phyloP scores from a whole-genome alignment of 1,140 invertebrate species.

The Palaemon carinicauda region DNA sequence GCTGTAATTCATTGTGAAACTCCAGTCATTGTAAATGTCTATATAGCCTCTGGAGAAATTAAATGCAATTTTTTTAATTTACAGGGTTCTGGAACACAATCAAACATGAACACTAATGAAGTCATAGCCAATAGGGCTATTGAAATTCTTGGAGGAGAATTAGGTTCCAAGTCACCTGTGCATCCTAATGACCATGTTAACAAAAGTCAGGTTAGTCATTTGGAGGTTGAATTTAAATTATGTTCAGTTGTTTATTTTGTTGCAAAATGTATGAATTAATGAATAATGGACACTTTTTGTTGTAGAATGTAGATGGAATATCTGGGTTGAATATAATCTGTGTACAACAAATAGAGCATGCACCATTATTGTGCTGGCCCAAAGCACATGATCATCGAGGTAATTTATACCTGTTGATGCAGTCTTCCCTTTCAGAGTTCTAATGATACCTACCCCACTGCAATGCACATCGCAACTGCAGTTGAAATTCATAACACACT shows the following conservation, averaged over 20 bases:
- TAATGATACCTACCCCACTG: slow-evolving; percentile 99
- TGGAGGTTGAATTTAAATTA: background rate
- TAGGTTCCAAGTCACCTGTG: slow-evolving; percentile 93
- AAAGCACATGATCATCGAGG: too few species aligned
- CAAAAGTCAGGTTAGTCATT: slow-evolving; percentile 73
- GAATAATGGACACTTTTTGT: background rate
- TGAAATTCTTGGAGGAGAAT: slow-evolving; percentile 88
- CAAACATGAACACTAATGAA: slow-evolving; percentile 99
- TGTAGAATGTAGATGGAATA: background rate
- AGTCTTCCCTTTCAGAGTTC: slow-evolving; percentile 75
- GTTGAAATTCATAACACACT: slow-evolving; percentile 86
- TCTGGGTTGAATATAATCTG: background rate
- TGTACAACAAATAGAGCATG: too few species aligned
- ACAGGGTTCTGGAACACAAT: slow-evolving; percentile 98
- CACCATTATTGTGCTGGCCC: too few species aligned
- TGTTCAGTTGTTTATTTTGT: background rate
- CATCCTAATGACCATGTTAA: slow-evolving; percentile 99
- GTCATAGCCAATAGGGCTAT: slow-evolving; percentile 92
- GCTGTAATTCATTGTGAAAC: too few species aligned
- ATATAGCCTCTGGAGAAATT: background rate
- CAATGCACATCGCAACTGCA: slow-evolving; percentile 97
- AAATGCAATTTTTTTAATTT: slow-evolving; percentile 77
- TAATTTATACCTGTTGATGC: background rate
- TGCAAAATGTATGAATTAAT: background rate
- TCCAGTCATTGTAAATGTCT: too few species aligned